Conservation (phyloP, 2,888 invertebrate genomes). For the Eucera pruinosa region DNA sequence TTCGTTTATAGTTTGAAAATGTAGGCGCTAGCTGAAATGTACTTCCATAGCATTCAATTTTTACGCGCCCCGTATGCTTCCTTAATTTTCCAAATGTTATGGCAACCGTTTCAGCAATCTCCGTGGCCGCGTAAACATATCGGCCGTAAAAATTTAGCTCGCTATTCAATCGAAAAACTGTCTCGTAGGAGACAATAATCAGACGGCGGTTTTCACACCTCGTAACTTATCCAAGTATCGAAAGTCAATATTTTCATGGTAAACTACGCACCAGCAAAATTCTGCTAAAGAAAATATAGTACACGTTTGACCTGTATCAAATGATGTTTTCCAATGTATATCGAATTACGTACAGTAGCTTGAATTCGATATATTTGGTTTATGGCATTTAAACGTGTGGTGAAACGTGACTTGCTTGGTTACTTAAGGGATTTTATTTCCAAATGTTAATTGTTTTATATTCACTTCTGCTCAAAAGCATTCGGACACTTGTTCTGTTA, state of each 20-base stretch:
- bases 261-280: slow-evolving; percentile 11
- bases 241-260: slow-evolving; percentile 32
- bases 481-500: too few relatives aligned
- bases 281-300: slow-evolving; percentile 2
- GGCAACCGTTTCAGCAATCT: slow-evolving; percentile 19
- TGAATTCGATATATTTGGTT: neutral
- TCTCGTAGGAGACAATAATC: slow-evolving; percentile 38
- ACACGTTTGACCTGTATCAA: neutral
- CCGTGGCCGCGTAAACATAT: slow-evolving; percentile 16
- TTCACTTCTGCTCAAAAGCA: too few relatives aligned
- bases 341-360: neutral
- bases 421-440: too few relatives aligned
- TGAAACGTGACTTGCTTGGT: too few relatives aligned
- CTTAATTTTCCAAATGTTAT: slow-evolving; percentile 29
- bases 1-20: neutral
- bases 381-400: too few relatives aligned
- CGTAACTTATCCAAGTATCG: slow-evolving; percentile 34
- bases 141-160: slow-evolving; percentile 33
- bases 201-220: slow-evolving; percentile 31
- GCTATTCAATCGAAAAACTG: slow-evolving; percentile 32
- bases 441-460: too few relatives aligned
- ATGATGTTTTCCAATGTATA: neutral
- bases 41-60: slow-evolving; percentile 12
- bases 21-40: too few relatives aligned
- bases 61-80: slow-evolving; percentile 7